Conservation (phyloP, 2,797 vertebrate genomes). For the Falco biarmicus region DNA sequence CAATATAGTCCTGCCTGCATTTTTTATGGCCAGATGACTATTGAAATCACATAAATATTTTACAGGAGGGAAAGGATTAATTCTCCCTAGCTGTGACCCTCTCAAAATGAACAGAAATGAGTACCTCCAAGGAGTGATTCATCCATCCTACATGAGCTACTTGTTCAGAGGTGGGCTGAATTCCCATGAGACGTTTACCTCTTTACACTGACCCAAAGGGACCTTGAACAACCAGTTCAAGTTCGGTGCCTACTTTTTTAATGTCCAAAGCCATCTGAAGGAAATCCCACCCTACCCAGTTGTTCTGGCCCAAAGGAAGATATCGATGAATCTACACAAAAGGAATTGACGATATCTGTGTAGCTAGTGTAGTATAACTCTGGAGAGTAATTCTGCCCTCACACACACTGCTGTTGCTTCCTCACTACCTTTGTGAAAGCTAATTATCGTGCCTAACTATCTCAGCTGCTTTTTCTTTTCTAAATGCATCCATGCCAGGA, state of each 20-base stretch:
- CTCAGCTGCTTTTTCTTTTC: not conserved
- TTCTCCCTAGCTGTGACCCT: not conserved
- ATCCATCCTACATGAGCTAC: not conserved
- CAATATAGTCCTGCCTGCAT: not conserved
- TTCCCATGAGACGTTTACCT: not conserved
- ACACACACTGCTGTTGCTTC: not conserved
- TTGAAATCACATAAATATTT: slow-evolving; percentile 7
- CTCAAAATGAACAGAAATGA: slow-evolving; percentile 9
- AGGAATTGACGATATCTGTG: not conserved
- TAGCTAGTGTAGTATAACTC: not conserved
- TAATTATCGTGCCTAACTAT: not conserved
- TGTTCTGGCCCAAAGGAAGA: not conserved
- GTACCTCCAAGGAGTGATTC: not conserved
- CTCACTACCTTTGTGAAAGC: not conserved
- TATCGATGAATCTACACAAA: not conserved
- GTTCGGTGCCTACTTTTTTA: not conserved
- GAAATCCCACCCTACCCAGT: not conserved
- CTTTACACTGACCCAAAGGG: not conserved
- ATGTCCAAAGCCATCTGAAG: not conserved
- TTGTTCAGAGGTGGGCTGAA: not conserved
- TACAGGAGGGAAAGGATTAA: not conserved
- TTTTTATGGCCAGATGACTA: not conserved
- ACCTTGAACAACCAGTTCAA: not conserved
- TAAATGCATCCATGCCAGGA: not conserved
- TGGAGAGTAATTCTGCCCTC: not conserved